phyloP scores from a whole-genome alignment of 2,797 vertebrate genomes.

The Setipinna tenuifilis region DNA sequence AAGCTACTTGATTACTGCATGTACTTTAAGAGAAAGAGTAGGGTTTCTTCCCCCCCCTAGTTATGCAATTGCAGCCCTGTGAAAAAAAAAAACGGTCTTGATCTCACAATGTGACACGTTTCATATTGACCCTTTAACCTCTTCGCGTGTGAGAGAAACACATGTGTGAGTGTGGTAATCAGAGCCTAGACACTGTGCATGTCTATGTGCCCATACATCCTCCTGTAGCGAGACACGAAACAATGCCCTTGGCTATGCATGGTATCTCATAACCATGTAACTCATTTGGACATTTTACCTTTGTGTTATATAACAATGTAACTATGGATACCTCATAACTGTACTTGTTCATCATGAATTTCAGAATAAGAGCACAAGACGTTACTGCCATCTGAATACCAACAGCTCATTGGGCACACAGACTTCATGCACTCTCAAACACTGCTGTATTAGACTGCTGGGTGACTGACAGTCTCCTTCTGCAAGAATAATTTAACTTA shows the following conservation, averaged over 20 bases:
- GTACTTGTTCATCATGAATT: background rate
- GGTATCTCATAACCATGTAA: background rate
- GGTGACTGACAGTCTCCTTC: background rate
- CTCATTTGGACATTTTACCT: background rate
- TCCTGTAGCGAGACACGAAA: constrained; percentile 27
- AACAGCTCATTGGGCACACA: background rate
- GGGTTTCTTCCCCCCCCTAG: background rate
- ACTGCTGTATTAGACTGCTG: background rate
- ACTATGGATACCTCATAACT: background rate
- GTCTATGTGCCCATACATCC: constrained; percentile 24
- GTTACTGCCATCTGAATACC: background rate
- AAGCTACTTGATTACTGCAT: background rate
- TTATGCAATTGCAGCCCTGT: background rate
- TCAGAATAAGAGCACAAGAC: background rate
- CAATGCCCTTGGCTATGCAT: background rate
- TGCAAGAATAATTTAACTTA: background rate
- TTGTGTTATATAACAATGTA: background rate
- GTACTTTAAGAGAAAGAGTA: background rate
- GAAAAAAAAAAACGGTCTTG: background rate
- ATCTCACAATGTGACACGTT: background rate
- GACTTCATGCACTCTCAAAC: background rate
- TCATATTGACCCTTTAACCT: background rate
- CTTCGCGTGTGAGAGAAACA: background rate
- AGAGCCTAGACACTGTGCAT: background rate
- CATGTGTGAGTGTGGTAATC: background rate